These are phyloP conservation scores for Thalassoma bifasciatum DNA, from an alignment of 2,113 vertebrate species.

Conservation along the genomic window DNA sequence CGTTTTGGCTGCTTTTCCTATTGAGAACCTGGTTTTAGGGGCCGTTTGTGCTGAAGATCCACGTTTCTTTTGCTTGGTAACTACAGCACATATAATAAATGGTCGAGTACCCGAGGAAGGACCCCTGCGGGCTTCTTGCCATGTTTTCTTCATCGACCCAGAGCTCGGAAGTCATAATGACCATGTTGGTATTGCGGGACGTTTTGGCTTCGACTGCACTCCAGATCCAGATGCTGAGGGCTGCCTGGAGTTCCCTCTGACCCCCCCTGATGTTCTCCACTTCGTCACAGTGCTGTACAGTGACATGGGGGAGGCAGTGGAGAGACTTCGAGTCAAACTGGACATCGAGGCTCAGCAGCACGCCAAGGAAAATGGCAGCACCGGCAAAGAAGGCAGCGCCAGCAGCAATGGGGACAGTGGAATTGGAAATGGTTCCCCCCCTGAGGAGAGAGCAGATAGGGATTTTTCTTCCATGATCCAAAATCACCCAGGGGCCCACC, in stretches of 20 bases:
- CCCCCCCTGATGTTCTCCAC: conserved; percentile 90
- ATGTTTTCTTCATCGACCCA: conserved; percentile 96
- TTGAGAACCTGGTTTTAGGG: conserved; percentile 94
- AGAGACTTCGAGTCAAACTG: conserved; percentile 88
- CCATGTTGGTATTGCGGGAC: conserved; percentile 90
- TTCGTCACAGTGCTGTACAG: conserved; percentile 93
- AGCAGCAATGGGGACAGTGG: conserved; percentile 95
- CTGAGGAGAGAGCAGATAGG: conserved; percentile 88
- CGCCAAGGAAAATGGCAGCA: conserved; percentile 83
- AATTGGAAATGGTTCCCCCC: conserved; percentile 90
- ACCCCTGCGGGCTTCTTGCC: conserved; percentile 89
- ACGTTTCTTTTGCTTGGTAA: conserved; percentile 93
- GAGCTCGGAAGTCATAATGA: conserved; percentile 90
- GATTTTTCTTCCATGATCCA: conserved; percentile 89
- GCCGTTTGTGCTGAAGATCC: conserved; percentile 92
- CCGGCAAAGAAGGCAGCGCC: conserved; percentile 81
- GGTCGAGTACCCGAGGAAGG: conserved; percentile 77
- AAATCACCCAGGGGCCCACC: conserved; percentile 80
- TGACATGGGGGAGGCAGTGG: conserved; percentile 92
- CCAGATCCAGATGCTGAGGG: conserved; percentile 90
- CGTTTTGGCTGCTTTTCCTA: conserved; percentile 91
- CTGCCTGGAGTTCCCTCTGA: conserved; percentile 93
- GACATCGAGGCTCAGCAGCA: conserved; percentile 88
- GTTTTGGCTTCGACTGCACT: conserved; percentile 91
- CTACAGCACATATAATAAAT: conserved; percentile 86